Evolutionary conservation across 2,113 vertebrate genomes (phyloP).

Genomic region (Pipra filicauda): DNA sequence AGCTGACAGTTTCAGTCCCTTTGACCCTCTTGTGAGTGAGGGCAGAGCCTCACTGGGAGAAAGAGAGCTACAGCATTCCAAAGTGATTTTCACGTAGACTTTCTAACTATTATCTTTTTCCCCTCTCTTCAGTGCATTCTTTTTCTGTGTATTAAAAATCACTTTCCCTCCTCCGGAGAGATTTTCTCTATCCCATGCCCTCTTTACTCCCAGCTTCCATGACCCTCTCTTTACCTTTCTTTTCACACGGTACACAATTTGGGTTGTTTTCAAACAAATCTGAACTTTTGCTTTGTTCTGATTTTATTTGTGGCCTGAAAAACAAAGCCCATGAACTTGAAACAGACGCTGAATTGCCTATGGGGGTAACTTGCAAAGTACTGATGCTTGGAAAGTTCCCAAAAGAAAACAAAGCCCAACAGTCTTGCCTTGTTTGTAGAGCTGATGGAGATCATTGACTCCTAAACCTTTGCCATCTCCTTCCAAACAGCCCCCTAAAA

Average conservation of each 20-base stretch:
- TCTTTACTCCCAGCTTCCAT: slow-evolving; percentile 27
- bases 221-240: slow-evolving; percentile 56
- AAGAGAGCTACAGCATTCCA: neutral
- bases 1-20: neutral
- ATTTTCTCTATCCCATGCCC: slow-evolving; percentile 52
- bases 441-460: slow-evolving; percentile 53
- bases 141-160: neutral
- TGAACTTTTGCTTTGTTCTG: slow-evolving; percentile 60
- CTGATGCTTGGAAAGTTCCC: slow-evolving; percentile 44
- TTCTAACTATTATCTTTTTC: neutral
- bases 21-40: neutral
- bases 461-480: slow-evolving; percentile 59
- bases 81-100: neutral
- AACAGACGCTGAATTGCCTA: slow-evolving; percentile 31
- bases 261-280: slow-evolving; percentile 57
- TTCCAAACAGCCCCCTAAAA: slow-evolving; percentile 34
- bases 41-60: neutral
- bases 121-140: neutral
- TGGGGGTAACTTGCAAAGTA: slow-evolving; percentile 26
- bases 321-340: slow-evolving; percentile 63
- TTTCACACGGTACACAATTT: slow-evolving; percentile 38
- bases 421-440: slow-evolving; percentile 54
- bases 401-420: slow-evolving; percentile 59
- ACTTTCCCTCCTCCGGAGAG: slow-evolving; percentile 26
- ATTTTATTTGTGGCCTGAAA: slow-evolving; percentile 61